Evolutionary conservation across 2,113 vertebrate genomes (phyloP), one percentile per base, ranked within the genome.

Genomic region (Tenrec ecaudatus): DNA sequence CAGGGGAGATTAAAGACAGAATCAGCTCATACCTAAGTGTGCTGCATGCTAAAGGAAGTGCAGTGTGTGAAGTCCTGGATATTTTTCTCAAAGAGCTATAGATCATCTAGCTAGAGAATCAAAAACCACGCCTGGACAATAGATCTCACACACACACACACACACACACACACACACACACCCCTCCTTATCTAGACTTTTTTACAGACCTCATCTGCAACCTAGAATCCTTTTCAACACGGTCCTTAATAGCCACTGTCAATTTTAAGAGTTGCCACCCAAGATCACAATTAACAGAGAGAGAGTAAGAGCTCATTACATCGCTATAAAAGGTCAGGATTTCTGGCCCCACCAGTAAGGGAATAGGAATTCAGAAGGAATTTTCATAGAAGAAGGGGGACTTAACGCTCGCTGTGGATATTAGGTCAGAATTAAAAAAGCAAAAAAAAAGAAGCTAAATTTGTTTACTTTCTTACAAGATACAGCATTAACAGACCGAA

Each of bases 81-180:
- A 60, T 8, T 73, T 91, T 86, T 57, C 66, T 91, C 81, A 75
- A 82, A 83, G n/a, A 81, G 8, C 43, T 43, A 27, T 47, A 38
- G 36, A 31, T 47, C 47, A 60, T 31, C 36, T 69, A 43, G 17
- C 2, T 86, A 33, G 40, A 68, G 20, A 40, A 68, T 58, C 16
- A 38, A 94, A 31, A 78, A 25, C 23, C 27, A 57, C 15, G 2
- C 16, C n/a, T 73, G 57, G 88, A 31, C 57, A 4, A 79, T 6
- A 1, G 9, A 16, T 3, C 6, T 11, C 14, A 10, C 0, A 0
- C 6, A 15, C 14, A 10, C 0, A 0, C 14, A 38, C 40, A 40
- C 0, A 4, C 58, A n/a, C 69, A 40, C 40, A 40, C 40, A 40
- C 40, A 40, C 40, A 40, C 40, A 40, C 40, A 40, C 19, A 33